Base-by-base conservation (phyloP, 2,113 vertebrate genomes). In the Heterochromis multidens region DNA sequence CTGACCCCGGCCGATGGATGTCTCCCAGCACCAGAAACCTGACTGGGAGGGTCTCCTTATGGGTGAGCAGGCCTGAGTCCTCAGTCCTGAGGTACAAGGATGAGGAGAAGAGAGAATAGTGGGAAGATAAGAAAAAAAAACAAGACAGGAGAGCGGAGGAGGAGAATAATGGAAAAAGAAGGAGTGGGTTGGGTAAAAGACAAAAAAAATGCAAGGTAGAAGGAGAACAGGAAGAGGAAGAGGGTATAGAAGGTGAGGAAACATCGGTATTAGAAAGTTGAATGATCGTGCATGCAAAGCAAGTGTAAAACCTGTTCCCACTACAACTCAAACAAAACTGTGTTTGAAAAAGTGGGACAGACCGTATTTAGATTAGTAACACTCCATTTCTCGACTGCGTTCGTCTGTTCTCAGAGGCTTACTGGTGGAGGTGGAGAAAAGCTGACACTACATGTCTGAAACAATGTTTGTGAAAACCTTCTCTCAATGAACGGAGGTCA, bases 41-140 rank as follows among this genome's bases (percentile, higher is more conserved):
- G 23, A 99, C 96, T 0, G 98, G 98, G 31, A 99, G 95, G 77
- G 97, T 97, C 14, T 98, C 97, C 91, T 99, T 99, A 82, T 98
- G 97, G 61, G 97, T 97, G n/a, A 99, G 95, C 25, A 97, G 90
- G 61, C 97, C 98, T 4, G 97, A 97, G 83, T 99, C 98, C 86
- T 97, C 97, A 16, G 96, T 91, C 98, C 98, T 99, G 91, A 7
- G 13, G 33, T 13, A 52, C 21, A 63, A 46, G 14, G 4, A 43
- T 31, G 37, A 14, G 29, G 21, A 1, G 58, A 12, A 31, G 2
- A 54, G 80, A 33, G 11, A 52, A 29, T 10, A 59, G 17, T 16
- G 10, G 16, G 25, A 56, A 58, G 16, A 58, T 21, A n/a, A 14
- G 43, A 54, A 9, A 7, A 76, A 54, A 9, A 7, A 76, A 33